These are phyloP conservation scores for Nycticorax nycticorax DNA, from an alignment of 2,113 vertebrate species.

Conservation along the genomic window DNA sequence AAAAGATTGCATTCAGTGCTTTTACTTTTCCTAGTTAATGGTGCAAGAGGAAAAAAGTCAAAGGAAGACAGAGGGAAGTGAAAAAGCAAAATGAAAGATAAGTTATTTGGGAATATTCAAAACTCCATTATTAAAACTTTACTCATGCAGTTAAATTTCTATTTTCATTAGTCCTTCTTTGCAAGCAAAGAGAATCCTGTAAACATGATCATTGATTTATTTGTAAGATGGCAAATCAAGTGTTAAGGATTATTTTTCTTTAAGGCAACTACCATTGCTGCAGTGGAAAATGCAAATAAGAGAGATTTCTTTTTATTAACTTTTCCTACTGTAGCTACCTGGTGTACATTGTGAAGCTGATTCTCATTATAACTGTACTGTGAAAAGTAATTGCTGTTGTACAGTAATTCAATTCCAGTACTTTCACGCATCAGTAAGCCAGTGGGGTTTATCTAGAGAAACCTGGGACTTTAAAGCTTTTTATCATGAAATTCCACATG, in stretches of 20 bases:
- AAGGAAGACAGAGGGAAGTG: not conserved
- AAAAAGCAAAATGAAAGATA: not conserved
- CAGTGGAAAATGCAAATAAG: conserved; percentile 50
- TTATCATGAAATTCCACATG: conserved; percentile 86
- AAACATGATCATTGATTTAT: conserved; percentile 21
- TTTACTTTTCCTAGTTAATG: not conserved
- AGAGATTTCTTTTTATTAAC: conserved; percentile 48
- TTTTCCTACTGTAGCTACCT: conserved; percentile 59
- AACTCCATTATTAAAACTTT: not conserved
- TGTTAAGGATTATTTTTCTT: conserved; percentile 52
- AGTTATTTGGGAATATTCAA: not conserved
- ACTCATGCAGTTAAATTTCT: not conserved
- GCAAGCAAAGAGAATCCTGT: conserved; percentile 18
- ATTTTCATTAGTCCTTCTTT: not conserved
- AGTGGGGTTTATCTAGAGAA: conserved; percentile 82
- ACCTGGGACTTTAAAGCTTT: conserved; percentile 81
- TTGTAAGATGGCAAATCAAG: conserved; percentile 39
- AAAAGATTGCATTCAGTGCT: not conserved
- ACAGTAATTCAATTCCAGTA: conserved; percentile 90
- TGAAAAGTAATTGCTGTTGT: conserved; percentile 86
- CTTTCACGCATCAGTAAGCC: conserved; percentile 81
- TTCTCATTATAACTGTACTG: conserved; percentile 76
- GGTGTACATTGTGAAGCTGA: conserved; percentile 68
- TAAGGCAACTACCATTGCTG: conserved; percentile 17
- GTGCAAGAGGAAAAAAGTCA: not conserved